A percentile compares a stretch with the other conserved stretches of the same genome.
These are phyloP conservation scores for Montipora efflorescens DNA, from an alignment of 64 coral and sea anemone species.

Conservation along the genomic window DNA sequence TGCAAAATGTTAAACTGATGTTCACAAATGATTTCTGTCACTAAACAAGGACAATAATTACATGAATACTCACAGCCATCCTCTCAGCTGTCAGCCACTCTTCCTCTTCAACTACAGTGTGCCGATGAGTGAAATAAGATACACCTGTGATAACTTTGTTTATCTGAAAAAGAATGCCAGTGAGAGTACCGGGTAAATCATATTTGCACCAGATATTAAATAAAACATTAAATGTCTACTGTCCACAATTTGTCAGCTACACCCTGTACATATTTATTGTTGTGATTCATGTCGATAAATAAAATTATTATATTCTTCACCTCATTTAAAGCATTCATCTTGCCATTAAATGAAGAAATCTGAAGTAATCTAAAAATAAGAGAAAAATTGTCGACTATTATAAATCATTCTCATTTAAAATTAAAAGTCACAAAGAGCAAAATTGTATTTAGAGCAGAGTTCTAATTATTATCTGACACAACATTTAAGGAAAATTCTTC, in stretches of 20 bases:
- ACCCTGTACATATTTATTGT: background rate
- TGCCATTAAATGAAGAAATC: slow-evolving; percentile 99
- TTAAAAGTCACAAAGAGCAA: no score
- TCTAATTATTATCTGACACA: no score
- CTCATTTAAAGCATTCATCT: slow-evolving; percentile 99
- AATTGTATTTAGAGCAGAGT: no score
- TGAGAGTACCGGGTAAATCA: background rate
- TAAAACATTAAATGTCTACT: no score
- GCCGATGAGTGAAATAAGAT: slow-evolving; percentile 97
- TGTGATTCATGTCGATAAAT: no score
- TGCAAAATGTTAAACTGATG: background rate
- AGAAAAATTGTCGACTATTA: background rate
- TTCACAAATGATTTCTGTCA: background rate
- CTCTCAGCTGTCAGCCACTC: slow-evolving; percentile 98
- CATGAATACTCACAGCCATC: slow-evolving; percentile 88
- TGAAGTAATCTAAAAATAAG: slow-evolving; percentile 88
- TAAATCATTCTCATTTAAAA: background rate
- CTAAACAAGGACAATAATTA: no score
- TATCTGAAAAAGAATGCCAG: slow-evolving; percentile 66
- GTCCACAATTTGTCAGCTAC: no score
- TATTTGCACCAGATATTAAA: no score
- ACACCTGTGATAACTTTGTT: slow-evolving; percentile 99
- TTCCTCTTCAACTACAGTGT: slow-evolving; percentile 88
- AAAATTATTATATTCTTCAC: slow-evolving; percentile 4
- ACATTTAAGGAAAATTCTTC: no score